Percentiles rank a stretch among this genome's conserved stretches.
Evolutionary conservation across 2,797 vertebrate species (phyloP).

Genomic region (Philypnodon macrostomus): DNA sequence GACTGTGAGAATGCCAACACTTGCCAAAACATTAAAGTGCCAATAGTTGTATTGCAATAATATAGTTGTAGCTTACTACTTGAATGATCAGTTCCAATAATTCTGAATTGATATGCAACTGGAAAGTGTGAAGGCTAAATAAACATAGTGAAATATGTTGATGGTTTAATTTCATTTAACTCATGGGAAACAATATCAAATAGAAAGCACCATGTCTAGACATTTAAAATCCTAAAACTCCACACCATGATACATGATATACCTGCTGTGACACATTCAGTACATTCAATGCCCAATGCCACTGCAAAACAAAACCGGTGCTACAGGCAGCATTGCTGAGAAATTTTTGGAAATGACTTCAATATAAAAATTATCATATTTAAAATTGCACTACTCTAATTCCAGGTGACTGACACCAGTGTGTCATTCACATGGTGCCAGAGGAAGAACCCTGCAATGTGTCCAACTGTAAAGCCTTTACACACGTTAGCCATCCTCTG

Average conservation of each 20-base stretch:
- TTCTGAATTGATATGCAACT: slow-evolving; percentile 48
- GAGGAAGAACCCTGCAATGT: neutral
- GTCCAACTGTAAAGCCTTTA: slow-evolving; percentile 40
- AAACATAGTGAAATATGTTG: slow-evolving; percentile 25
- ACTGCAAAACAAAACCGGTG: neutral
- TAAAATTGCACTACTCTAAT: slow-evolving; percentile 17
- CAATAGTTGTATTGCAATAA: slow-evolving; percentile 52
- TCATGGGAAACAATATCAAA: neutral
- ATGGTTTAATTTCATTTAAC: slow-evolving; percentile 29
- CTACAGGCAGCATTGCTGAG: neutral
- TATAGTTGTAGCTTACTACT: slow-evolving; percentile 35
- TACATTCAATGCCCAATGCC: no score
- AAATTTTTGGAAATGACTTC: neutral
- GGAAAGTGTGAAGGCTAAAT: slow-evolving; percentile 40
- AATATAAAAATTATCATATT: slow-evolving; percentile 22
- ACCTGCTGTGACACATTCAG: no score
- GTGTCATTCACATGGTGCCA: slow-evolving; percentile 4
- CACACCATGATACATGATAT: no score
- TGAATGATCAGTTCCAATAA: slow-evolving; percentile 56
- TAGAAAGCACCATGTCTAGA: no score
- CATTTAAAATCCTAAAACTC: no score
- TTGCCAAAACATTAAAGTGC: slow-evolving; percentile 65
- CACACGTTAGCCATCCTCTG: slow-evolving; percentile 68
- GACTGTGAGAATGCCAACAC: slow-evolving; percentile 51
- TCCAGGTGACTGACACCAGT: slow-evolving; percentile 10